These are phyloP conservation scores for Stercorarius parasiticus DNA, from an alignment of 2,113 vertebrate genomes.

Conservation along the genomic window DNA sequence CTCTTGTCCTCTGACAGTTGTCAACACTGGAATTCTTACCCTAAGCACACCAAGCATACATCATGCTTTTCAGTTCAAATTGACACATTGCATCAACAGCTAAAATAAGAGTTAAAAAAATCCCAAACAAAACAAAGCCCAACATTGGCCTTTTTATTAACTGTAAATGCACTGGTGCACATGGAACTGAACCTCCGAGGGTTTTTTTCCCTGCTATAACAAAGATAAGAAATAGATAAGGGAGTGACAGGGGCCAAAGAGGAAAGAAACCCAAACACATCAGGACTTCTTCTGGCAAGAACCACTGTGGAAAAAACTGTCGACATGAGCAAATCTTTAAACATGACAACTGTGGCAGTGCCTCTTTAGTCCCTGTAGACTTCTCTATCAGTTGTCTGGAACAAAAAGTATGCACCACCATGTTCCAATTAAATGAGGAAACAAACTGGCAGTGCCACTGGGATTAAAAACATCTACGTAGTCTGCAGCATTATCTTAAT, in stretches of 20 bases:
- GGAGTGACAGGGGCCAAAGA: background rate
- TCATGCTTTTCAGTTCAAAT: background rate
- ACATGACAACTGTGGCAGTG: background rate
- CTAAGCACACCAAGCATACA: background rate
- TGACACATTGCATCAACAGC: background rate
- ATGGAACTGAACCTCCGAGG: background rate
- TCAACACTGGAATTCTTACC: background rate
- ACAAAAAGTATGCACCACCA: background rate
- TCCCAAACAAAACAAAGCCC: background rate
- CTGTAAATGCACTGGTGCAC: background rate
- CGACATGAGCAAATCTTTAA: background rate
- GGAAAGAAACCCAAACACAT: background rate
- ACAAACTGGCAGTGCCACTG: background rate
- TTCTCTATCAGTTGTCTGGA: background rate
- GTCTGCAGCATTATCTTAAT: background rate
- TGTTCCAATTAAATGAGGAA: background rate
- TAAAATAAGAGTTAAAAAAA: background rate
- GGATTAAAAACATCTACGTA: background rate
- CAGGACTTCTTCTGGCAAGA: background rate
- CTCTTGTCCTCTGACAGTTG: background rate
- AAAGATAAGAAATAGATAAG: background rate
- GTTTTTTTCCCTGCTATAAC: background rate
- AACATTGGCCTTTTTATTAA: background rate
- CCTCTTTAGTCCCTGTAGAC: background rate
- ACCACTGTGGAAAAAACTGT: background rate